Base-by-base conservation (phyloP, 1,140 invertebrate species). In the Lanistes nyassanus region DNA sequence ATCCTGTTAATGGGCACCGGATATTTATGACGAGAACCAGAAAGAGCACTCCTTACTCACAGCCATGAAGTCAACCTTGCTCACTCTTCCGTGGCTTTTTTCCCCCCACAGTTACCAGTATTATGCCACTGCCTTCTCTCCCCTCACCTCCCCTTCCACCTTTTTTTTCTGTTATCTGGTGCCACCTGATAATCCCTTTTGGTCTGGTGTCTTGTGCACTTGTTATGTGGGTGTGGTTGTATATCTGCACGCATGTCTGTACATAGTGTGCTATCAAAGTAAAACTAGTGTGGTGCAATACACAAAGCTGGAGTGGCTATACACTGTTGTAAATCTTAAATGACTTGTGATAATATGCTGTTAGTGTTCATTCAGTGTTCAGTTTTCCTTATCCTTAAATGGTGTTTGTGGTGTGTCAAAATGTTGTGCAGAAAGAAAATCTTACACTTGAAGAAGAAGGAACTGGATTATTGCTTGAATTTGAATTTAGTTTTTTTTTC, bases 171-270 rank as follows among this genome's bases (percentile, higher is more conserved):
- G 9, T 31, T n/a, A 23, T n/a, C 58, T n/a, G 9, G 9, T n/a
- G 23, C 26, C 58, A 11, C 58, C 26, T 31, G 9, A 23, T 34
- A 1, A 23, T 36, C 21, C 29, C 26, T 34, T 31, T 19, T 65
- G 62, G 19, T 29, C 34, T 21, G 29, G 29, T 65, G 6, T 65
- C 29, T 65, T 65, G 62, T 65, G 29, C 36, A 36, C 19, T 29
- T 42, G n/a, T 42, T 29, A 7, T 62, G 58, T 62, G 58, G n/a
- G 58, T 36, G 62, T 65, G 62, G 21, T 29, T 65, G 62, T 65
- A 19, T 65, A 36, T 31, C 26, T 65, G 62, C 36, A 36, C 34
- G 62, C 36, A 36, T 36, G 62, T 65, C 2, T 65, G n/a, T 65
- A 2, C 36, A 36, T 29, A 19, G 3, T 65, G 62, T 65, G 26